Evolutionary conservation across 2,113 vertebrate genomes (phyloP), one percentile per base, ranked within the genome.

Genomic region (Litocranius walleri): DNA sequence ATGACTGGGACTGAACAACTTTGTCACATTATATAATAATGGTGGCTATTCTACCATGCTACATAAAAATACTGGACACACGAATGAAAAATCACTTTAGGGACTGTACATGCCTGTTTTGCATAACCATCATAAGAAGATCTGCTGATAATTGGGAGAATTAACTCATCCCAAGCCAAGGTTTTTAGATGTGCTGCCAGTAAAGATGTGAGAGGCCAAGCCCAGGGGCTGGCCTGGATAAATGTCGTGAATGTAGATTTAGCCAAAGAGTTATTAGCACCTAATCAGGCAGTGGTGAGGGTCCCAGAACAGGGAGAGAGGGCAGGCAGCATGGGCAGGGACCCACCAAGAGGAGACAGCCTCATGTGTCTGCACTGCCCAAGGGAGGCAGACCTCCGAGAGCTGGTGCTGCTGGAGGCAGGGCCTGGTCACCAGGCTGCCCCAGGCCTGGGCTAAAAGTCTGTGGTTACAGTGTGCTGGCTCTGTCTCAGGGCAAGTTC

Each of bases 391-490:
- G 7, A 1, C 6, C 27, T 56, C 21, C 5, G 1, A 29, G 54
- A 29, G 9, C 19, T 1, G 50, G 11, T 2, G 11, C 30, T 5
- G 3, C 1, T 3, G 17, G 50, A 16, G 36, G 89, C 16, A 2
- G 36, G 48, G 36, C 48, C 45, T 1, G 16, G 27, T 29, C 52
- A 2, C 13, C 50, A 36, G 10, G 19, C 54, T 4, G 7, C 17
- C 36, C 43, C 17, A 0, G 3, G 50, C 33, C 62, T 1, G 5
- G 54, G 30, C 50, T 1, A 3, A 27, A 12, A 10, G 9, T 1
- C 50, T 45, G 84, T 4, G 45, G 16, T 0, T 7, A 11, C 56
- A 10, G 27, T 0, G 7, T 2, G 0, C 64, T 5, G 2, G 4
- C 78, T 25, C 54, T 25, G 6, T 45, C 67, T 25, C 10, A 17